phyloP scores from a whole-genome alignment of 2,113 vertebrate genomes.

The Paracanthobrama guichenoti region DNA sequence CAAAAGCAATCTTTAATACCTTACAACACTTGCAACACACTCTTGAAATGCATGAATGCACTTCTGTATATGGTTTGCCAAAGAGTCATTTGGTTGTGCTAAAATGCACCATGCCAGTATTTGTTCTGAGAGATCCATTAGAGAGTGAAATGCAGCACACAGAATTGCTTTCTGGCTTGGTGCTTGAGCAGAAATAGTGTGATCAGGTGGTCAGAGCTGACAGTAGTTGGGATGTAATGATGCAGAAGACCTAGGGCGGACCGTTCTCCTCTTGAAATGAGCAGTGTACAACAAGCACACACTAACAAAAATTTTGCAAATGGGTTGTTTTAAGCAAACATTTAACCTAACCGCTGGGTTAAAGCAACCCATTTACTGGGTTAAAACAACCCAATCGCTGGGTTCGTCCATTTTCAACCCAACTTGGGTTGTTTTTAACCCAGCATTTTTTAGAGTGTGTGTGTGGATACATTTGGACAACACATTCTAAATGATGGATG shows the following conservation, averaged over 20 bases:
- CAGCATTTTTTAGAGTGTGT: no score
- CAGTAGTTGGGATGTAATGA: slow-evolving; percentile 4
- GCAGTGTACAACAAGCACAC: background rate
- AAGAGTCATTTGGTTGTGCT: background rate
- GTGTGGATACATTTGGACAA: background rate
- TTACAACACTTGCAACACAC: background rate
- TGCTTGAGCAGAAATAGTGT: slow-evolving; percentile 26
- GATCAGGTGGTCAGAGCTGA: slow-evolving; percentile 14
- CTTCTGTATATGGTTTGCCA: background rate
- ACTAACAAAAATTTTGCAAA: no score
- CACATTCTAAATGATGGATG: background rate
- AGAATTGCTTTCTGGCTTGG: background rate
- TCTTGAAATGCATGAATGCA: background rate
- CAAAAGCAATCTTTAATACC: slow-evolving; percentile 19
- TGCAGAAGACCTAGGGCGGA: background rate
- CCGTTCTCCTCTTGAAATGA: background rate
- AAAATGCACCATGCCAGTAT: background rate
- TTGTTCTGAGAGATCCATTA: background rate
- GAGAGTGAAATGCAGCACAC: slow-evolving; percentile 19
- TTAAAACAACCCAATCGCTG: no score
- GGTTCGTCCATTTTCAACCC: no score
- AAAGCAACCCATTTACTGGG: no score
- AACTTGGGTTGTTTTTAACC: no score
- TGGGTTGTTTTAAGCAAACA: no score
- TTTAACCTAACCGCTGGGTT: no score